Conservation (phyloP, 2,888 invertebrate genomes). For the Lasius fuliginosus region DNA sequence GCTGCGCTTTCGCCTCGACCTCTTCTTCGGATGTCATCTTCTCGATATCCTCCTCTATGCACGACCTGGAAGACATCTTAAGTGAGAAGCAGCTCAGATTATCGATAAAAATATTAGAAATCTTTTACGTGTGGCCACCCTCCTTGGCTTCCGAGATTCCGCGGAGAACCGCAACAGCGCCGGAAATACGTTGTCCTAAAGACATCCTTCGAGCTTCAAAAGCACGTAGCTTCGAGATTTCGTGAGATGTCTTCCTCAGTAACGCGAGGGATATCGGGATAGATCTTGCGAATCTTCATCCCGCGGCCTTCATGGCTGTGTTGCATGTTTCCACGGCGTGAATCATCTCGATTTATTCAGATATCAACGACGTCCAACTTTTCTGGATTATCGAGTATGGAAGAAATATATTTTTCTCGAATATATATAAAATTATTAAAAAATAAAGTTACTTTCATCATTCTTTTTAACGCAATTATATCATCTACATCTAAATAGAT, state of each 20-base stretch:
- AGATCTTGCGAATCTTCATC: conserved; percentile 59
- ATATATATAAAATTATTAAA: not conserved
- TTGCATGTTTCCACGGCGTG: not conserved
- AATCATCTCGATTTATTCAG: conserved; percentile 23
- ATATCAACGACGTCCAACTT: not conserved
- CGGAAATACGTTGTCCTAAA: conserved; percentile 77
- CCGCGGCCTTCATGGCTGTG: conserved; percentile 59
- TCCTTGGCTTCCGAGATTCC: conserved; percentile 73
- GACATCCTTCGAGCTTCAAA: conserved; percentile 71
- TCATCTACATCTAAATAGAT: not conserved
- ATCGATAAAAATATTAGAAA: conserved; percentile 16
- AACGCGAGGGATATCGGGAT: conserved; percentile 56
- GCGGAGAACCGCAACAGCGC: conserved; percentile 76
- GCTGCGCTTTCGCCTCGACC: conserved; percentile 61
- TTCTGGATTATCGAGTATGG: conserved; percentile 19
- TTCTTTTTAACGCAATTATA: conserved; percentile 3
- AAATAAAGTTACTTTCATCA: not conserved
- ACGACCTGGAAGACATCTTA: conserved; percentile 65
- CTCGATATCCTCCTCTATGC: conserved; percentile 76
- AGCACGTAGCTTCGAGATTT: conserved; percentile 54
- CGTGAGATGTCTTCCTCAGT: conserved; percentile 49
- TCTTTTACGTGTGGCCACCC: conserved; percentile 73
- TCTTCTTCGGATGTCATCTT: conserved; percentile 80
- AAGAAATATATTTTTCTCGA: conserved; percentile 1
- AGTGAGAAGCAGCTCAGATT: conserved; percentile 39